Base-by-base conservation (phyloP, 2,888 invertebrate genomes). In the Conus canariensis region DNA sequence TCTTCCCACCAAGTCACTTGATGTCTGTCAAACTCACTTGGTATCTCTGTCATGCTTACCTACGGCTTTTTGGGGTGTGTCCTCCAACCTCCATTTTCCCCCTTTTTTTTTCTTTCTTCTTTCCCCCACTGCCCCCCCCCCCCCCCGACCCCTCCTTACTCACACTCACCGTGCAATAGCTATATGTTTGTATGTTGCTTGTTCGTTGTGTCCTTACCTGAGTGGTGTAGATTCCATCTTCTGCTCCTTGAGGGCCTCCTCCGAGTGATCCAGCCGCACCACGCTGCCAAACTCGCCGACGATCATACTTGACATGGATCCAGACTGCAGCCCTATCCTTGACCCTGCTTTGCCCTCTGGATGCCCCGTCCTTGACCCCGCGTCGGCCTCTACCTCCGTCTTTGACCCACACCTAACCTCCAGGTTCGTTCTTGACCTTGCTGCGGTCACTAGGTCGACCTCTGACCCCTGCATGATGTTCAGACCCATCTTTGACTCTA, bases 191-290 rank as follows among this genome's bases (percentile, higher is more conserved):
- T 45, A 45, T 45, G 45, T 45, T 45, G 45, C 45, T 45, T 45
- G 45, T 45, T 45, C 4, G 45, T 4, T 45, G 45, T 45, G 45
- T 45, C 0, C 70, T 22, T 16, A 70, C 70, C 70, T 70, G 16
- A 16, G 22, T 19, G 70, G 70, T 22, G 70, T 19, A 22, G 70
- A 22, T 70, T 70, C 70, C 70, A 70, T 0, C 70, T 3, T 19
- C 70, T 22, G 16, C 22, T 22, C 22, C 70, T 5, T 22, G 19
- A 70, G 70, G 22, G 7, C 3, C 22, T 70, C n/a, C 70, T 64
- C 64, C 10, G 86, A 85, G 22, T 85, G 58, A 25, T 30, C n/a
- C 64, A 86, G 86, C 70, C 70, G 12, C 70, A 86, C n/a, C 67
- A 67, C 86, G 25, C 25, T 25, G 10, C 86, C 67, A 60, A 64